Percentiles rank a stretch among this genome's conserved stretches.
These are phyloP conservation scores for Mesembrinibis cayennensis DNA, from an alignment of 2,113 vertebrate species.

Conservation along the genomic window DNA sequence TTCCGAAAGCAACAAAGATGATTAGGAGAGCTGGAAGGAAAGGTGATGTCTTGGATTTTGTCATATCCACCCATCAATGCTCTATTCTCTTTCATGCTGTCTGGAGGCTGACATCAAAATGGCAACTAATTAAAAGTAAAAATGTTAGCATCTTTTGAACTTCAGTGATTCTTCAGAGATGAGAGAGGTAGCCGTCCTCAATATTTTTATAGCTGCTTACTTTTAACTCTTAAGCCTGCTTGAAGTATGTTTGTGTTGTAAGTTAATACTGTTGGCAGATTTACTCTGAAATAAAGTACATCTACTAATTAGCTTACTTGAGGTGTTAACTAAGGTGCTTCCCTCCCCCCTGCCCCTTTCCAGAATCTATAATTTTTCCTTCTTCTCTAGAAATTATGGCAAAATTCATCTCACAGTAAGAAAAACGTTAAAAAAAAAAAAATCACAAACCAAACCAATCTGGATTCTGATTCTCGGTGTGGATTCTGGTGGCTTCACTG, in stretches of 20 bases:
- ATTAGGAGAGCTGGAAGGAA: constrained; percentile 36
- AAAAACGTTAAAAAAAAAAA: background rate
- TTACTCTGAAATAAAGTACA: background rate
- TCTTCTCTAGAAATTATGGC: background rate
- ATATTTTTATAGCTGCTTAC: constrained; percentile 48
- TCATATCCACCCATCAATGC: background rate
- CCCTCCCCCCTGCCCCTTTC: background rate
- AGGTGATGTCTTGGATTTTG: constrained; percentile 28
- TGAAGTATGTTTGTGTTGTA: background rate
- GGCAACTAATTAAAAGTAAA: constrained; percentile 71
- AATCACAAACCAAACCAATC: background rate
- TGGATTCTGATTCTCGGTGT: background rate
- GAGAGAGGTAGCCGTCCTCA: constrained; percentile 5
- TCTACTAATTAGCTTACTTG: constrained; percentile 9
- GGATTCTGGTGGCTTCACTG: background rate
- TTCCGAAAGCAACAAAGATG: background rate
- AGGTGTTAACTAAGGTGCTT: background rate
- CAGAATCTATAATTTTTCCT: background rate
- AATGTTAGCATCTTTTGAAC: constrained; percentile 61
- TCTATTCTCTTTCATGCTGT: constrained; percentile 50
- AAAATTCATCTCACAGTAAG: background rate
- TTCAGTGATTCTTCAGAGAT: constrained; percentile 42
- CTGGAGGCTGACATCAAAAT: constrained; percentile 63
- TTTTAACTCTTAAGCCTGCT: constrained; percentile 49
- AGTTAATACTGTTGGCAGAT: background rate